These are phyloP conservation scores for Etia nguti DNA, from an alignment of 2,113 vertebrate genomes.

Conservation along the genomic window DNA sequence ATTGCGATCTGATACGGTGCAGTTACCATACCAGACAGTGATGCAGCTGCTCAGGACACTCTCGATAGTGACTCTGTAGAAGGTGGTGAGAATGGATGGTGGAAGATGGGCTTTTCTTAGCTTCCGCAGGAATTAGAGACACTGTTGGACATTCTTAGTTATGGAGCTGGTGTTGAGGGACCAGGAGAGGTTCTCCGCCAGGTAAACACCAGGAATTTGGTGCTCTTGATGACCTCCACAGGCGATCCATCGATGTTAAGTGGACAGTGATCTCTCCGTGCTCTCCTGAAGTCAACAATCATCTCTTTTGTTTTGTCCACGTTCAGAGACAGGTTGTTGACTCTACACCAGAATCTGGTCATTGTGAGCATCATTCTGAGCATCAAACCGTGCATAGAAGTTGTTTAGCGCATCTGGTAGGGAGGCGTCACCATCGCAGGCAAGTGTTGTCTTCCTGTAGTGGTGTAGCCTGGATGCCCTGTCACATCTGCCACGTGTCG, in stretches of 20 bases:
- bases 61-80: too few species aligned
- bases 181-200: background rate
- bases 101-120: background rate
- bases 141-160: background rate
- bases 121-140: fast-evolving
- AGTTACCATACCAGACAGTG: background rate
- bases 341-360: background rate
- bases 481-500: background rate
- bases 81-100: background rate
- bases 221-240: background rate
- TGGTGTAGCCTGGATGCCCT: background rate
- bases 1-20: background rate
- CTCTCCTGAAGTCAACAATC: background rate
- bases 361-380: background rate
- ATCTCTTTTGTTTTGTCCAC: background rate
- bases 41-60: background rate
- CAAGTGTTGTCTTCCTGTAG: background rate
- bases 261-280: background rate
- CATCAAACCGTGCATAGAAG: background rate
- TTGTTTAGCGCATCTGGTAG: background rate
- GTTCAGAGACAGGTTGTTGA: background rate
- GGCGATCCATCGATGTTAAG: background rate
- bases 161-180: background rate
- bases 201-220: background rate
- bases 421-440: background rate